Base-by-base conservation (phyloP, 2,797 vertebrate species). In the Leuciscus waleckii region DNA sequence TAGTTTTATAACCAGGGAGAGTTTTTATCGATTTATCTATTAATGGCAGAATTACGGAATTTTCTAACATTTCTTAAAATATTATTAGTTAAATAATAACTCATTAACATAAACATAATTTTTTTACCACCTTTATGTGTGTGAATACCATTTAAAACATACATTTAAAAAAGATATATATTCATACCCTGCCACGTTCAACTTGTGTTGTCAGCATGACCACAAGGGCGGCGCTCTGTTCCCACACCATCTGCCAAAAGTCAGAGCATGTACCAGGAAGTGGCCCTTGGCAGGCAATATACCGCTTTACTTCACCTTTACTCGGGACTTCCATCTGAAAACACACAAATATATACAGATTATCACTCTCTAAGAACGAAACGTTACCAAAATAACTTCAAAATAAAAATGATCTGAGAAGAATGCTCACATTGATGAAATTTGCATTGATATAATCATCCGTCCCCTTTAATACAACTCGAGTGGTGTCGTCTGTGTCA, bases 401-500 rank as follows among this genome's bases (percentile, higher is more conserved):
- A 41, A 67, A 67, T 29, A 23, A 51, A 26, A 37, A 54, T 69
- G 11, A 77, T 41, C 19, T 73, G 39, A 39, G 39, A 74, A 16
- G 6, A 10, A 23, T 7, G 94, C 98, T 99, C 91, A 99, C 98
- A 74, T 99, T 99, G 93, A 99, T 99, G 91, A 98, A 99, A 94
- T 99, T 99, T 95, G 98, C 98, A 95, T 99, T 99, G 95, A 99
- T 98, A 94, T 99, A 99, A 94, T 99, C 98, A 92, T 99, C 98
- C 91, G 95, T 93, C 94, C 96, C 96, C 93, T 97, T 97, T 94
- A 99, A 95, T 93, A 98, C 97, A 89, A 99, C 98, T 94, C 98
- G 97, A 78, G 98, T 99, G 91, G 97, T 97, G 94, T 99, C 98
- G 92, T 99, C 98, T 99, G 89, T 14, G 10, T 1, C 17, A 71